Conservation (phyloP, 2,797 vertebrate genomes). For the Chanos chanos region DNA sequence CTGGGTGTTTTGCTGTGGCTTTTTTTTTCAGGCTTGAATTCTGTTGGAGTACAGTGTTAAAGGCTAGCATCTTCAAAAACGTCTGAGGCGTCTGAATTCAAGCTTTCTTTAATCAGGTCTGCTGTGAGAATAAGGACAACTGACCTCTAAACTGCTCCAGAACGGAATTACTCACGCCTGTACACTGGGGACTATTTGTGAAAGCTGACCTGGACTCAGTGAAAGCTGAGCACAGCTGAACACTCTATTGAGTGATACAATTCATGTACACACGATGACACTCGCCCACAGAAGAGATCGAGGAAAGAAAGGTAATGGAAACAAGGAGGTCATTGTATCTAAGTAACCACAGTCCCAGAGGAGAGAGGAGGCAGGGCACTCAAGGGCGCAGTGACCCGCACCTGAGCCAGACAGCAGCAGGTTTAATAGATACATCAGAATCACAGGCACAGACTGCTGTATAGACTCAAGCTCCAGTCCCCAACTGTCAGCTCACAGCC, state of each 20-base stretch:
- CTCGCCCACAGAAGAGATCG: too few species aligned
- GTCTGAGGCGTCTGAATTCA: not conserved
- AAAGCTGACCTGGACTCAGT: not conserved
- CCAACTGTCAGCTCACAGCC: not conserved
- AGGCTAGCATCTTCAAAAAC: too few species aligned
- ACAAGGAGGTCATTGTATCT: not conserved
- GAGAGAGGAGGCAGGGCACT: not conserved
- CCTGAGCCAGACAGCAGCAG: not conserved
- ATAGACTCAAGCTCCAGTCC: too few species aligned
- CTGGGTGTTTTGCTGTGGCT: too few species aligned
- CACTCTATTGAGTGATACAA: not conserved
- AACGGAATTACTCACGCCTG: too few species aligned
- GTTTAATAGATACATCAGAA: constrained; percentile 12
- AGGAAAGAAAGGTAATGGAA: too few species aligned
- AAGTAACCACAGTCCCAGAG: too few species aligned
- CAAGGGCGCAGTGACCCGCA: constrained; percentile 1
- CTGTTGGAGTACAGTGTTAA: too few species aligned
- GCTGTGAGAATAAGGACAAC: not conserved
- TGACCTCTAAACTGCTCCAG: not conserved
- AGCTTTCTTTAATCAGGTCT: not conserved
- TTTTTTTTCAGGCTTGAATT: too few species aligned
- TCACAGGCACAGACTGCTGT: not conserved
- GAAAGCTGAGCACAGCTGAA: not conserved
- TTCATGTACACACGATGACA: not conserved
- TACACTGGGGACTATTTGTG: too few species aligned